These are phyloP conservation scores for Anser brachyrhynchus DNA, from an alignment of 2,113 vertebrate genomes.

Conservation along the genomic window DNA sequence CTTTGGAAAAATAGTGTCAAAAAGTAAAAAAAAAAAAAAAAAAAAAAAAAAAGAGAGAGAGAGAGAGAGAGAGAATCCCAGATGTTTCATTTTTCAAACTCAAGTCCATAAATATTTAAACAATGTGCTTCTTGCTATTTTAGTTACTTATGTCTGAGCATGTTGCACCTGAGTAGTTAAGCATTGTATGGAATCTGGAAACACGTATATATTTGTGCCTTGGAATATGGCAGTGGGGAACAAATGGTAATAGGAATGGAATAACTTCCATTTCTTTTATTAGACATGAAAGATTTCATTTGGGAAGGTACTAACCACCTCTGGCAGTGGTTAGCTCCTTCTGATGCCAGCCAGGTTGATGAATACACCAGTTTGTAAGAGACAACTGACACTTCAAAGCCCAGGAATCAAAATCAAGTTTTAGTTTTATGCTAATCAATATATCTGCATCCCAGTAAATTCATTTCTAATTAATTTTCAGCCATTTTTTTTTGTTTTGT, in stretches of 20 bases:
- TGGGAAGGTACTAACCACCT: not conserved
- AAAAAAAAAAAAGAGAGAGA: not conserved
- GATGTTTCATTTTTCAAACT: conserved; percentile 23
- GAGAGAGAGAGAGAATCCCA: not conserved
- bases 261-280: not conserved
- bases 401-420: not conserved
- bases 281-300: not conserved
- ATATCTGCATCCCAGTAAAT: not conserved
- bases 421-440: not conserved
- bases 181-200: not conserved
- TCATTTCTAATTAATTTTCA: not conserved
- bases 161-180: not conserved
- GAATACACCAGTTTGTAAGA: not conserved
- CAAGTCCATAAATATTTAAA: conserved; percentile 39
- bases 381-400: not conserved
- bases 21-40: too few relatives aligned
- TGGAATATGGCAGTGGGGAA: not conserved
- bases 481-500: not conserved
- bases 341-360: not conserved
- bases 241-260: not conserved
- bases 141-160: not conserved
- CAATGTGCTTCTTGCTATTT: not conserved
- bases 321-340: not conserved
- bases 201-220: not conserved
- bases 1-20: not conserved